phyloP scores from a whole-genome alignment of 1,140 invertebrate genomes.

The Drosophila sechellia region DNA sequence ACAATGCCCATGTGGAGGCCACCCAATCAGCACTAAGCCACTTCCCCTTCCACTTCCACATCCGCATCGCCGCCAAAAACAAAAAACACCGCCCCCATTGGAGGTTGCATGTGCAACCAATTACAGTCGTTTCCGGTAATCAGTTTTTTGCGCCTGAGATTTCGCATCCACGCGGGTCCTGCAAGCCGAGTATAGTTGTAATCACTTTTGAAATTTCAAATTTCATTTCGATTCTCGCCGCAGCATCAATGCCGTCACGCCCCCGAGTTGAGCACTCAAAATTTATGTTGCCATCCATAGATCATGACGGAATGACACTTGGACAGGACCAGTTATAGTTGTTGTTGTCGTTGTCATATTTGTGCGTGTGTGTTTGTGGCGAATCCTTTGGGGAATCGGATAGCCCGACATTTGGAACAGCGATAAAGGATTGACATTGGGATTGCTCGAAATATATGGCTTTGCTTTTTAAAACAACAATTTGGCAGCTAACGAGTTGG shows the following conservation, averaged over 20 bases:
- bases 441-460: not conserved
- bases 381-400: constrained; percentile 1
- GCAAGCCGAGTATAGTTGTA: constrained; percentile 59
- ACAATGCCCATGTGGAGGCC: constrained; percentile 67
- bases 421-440: constrained; percentile 12
- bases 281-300: constrained; percentile 70
- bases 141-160: constrained; percentile 67
- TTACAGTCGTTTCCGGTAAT: constrained; percentile 77
- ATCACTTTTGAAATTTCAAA: constrained; percentile 66
- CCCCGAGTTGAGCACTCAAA: constrained; percentile 63
- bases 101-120: constrained; percentile 62
- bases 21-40: constrained; percentile 33
- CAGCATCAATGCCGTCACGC: constrained; percentile 39
- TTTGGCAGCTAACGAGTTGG: not conserved
- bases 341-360: constrained; percentile 28
- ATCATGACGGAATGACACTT: constrained; percentile 69
- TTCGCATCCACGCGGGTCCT: constrained; percentile 19
- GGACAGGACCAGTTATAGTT: constrained; percentile 33
- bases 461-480: not conserved
- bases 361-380: constrained; percentile 16
- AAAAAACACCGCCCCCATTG: not conserved
- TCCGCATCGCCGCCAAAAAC: not conserved
- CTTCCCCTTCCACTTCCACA: constrained; percentile 13
- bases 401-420: not conserved
- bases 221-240: constrained; percentile 73